phyloP scores from a whole-genome alignment of 2,888 invertebrate species.

The Lasioglossum morio region DNA sequence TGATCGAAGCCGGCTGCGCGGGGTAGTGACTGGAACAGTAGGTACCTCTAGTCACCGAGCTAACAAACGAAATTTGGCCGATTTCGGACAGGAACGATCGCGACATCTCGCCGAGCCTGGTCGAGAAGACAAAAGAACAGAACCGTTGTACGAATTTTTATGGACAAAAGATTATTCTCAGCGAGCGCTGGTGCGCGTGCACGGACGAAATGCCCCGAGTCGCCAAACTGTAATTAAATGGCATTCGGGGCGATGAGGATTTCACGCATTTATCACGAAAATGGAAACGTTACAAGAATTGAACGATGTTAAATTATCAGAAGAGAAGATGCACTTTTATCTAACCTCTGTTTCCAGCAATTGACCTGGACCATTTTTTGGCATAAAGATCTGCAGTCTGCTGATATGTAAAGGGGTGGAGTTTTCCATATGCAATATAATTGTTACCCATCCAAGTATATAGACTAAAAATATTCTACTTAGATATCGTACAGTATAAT shows the following conservation, averaged over 20 bases:
- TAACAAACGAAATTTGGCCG: constrained; percentile 67
- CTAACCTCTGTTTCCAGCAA: neutral
- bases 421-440: too few species aligned
- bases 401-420: too few species aligned
- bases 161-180: neutral
- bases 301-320: neutral
- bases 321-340: neutral
- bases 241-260: neutral
- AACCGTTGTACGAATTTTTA: neutral
- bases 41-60: constrained; percentile 73
- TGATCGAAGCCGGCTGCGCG: constrained; percentile 79
- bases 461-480: too few species aligned
- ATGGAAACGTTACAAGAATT: neutral
- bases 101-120: neutral
- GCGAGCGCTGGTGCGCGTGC: neutral
- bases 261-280: neutral
- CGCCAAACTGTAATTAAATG: neutral
- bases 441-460: too few species aligned
- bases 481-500: too few species aligned
- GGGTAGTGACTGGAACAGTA: constrained; percentile 79
- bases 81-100: constrained; percentile 46
- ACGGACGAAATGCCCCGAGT: neutral
- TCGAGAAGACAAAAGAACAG: neutral
- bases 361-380: too few species aligned
- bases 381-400: too few species aligned